Evolutionary conservation across 2,888 invertebrate genomes (phyloP).

Genomic region (Drosophila paucipuncta): DNA sequence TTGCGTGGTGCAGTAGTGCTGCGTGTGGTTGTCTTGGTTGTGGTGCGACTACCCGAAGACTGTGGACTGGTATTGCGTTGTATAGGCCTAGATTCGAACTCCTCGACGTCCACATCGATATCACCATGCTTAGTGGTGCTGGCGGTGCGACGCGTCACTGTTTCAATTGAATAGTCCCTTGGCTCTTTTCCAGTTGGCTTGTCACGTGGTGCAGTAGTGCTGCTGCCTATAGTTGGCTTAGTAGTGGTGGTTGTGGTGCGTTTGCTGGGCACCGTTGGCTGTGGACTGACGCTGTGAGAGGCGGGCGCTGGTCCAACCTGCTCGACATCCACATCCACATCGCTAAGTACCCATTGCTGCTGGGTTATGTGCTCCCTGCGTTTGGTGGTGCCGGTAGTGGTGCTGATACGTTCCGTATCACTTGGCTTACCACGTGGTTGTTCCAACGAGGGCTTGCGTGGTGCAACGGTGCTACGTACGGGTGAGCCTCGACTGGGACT

Average conservation of each 20-base stretch:
- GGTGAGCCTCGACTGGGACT: constrained; percentile 34
- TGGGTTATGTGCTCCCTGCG: constrained; percentile 60
- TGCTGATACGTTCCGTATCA: constrained; percentile 20
- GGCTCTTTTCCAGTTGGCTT: constrained; percentile 1
- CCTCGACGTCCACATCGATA: constrained; percentile 23
- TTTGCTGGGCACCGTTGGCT: constrained; percentile 12
- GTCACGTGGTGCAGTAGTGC: not conserved
- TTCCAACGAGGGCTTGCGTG: constrained; percentile 54
- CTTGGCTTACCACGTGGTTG: constrained; percentile 16
- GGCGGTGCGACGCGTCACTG: constrained; percentile 9
- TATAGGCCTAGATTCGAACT: constrained; percentile 1
- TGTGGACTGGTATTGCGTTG: constrained; percentile 1
- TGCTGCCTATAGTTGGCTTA: constrained; percentile 6
- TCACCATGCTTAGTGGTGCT: constrained; percentile 21
- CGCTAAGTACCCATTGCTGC: constrained; percentile 65
- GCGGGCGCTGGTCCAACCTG: constrained; percentile 35
- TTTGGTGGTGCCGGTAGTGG: constrained; percentile 46
- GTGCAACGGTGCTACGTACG: constrained; percentile 22
- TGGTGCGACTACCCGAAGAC: constrained; percentile 50
- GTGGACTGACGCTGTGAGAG: constrained; percentile 21
- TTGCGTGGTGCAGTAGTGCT: constrained; percentile 25
- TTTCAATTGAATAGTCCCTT: constrained; percentile 1
- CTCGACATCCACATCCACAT: constrained; percentile 61
- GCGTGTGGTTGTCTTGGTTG: constrained; percentile 37
- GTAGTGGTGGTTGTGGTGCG: constrained; percentile 2